These are phyloP conservation scores for Agonum fuliginosum DNA, from an alignment of 2,888 invertebrate species.

Conservation along the genomic window DNA sequence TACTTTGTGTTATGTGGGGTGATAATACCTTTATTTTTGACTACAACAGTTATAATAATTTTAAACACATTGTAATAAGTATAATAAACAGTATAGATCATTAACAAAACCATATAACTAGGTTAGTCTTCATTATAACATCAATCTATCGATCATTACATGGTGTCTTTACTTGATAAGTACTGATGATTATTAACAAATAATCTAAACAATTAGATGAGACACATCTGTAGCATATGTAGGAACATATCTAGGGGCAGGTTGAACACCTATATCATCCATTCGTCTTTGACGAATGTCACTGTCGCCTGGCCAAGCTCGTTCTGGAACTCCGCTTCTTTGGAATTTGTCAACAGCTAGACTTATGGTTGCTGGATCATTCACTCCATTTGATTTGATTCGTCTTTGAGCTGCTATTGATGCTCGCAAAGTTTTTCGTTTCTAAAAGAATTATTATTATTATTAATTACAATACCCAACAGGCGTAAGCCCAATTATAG, in stretches of 20 bases:
- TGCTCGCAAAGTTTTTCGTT: conserved; percentile 89
- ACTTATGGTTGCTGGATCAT: conserved; percentile 87
- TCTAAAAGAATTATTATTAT: conserved; percentile 86
- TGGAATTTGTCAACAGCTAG: conserved; percentile 83
- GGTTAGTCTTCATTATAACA: too few relatives aligned
- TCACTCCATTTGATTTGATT: conserved; percentile 86
- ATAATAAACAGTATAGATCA: too few relatives aligned
- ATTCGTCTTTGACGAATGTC: conserved; percentile 80
- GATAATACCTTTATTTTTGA: too few relatives aligned
- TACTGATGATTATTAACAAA: neutral
- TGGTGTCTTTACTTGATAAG: too few relatives aligned
- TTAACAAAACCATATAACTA: too few relatives aligned
- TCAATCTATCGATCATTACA: too few relatives aligned
- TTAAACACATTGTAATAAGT: too few relatives aligned
- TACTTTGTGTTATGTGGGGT: too few relatives aligned
- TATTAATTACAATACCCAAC: too few relatives aligned
- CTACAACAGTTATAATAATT: too few relatives aligned
- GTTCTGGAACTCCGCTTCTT: conserved; percentile 73
- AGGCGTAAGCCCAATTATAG: too few relatives aligned
- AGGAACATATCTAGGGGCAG: conserved; percentile 82
- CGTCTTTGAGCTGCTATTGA: conserved; percentile 86
- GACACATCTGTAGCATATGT: conserved; percentile 88
- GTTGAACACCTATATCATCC: conserved; percentile 76
- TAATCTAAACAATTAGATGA: conserved; percentile 82
- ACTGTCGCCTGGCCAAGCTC: conserved; percentile 80